phyloP scores from a whole-genome alignment of 2,888 invertebrate genomes.

The Metalampra italica region DNA sequence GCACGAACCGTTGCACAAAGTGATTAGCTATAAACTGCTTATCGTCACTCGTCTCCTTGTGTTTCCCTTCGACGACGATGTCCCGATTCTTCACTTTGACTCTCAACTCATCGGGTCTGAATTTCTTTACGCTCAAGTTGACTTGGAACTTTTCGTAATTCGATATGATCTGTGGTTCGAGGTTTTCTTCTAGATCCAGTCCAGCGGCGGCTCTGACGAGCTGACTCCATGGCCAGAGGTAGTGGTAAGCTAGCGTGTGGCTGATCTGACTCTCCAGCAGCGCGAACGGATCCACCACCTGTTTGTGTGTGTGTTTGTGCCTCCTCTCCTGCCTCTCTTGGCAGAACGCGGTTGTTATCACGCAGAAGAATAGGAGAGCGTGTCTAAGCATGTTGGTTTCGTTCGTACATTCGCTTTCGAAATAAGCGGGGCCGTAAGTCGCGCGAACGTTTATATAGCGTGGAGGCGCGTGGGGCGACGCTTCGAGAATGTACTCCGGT shows the following conservation, averaged over 20 bases:
- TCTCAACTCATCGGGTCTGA: slow-evolving; percentile 60
- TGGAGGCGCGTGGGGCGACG: slow-evolving; percentile 38
- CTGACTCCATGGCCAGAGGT: slow-evolving; percentile 69
- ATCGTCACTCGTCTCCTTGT: slow-evolving; percentile 44
- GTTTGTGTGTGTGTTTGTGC: slow-evolving; percentile 23
- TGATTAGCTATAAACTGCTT: slow-evolving; percentile 57
- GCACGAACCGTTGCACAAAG: slow-evolving; percentile 60
- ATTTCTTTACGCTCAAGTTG: slow-evolving; percentile 52
- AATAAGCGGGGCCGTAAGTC: slow-evolving; percentile 35
- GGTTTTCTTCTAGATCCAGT: slow-evolving; percentile 48
- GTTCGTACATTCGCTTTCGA: slow-evolving; percentile 28
- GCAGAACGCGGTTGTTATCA: slow-evolving; percentile 36
- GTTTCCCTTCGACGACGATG: slow-evolving; percentile 60
- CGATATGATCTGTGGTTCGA: slow-evolving; percentile 60
- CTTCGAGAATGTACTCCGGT: slow-evolving; percentile 62
- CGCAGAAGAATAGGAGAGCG: slow-evolving; percentile 38
- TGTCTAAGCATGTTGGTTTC: slow-evolving; percentile 49
- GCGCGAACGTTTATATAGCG: slow-evolving; percentile 58
- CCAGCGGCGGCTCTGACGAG: slow-evolving; percentile 55
- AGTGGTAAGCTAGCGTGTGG: slow-evolving; percentile 56
- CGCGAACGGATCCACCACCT: slow-evolving; percentile 52
- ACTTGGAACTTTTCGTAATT: slow-evolving; percentile 52
- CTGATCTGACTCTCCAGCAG: slow-evolving; percentile 56
- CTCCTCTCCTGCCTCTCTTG: slow-evolving; percentile 32
- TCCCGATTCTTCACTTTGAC: slow-evolving; percentile 64